Evolutionary conservation across 1,140 invertebrate genomes (phyloP).

Genomic region (Myzus persicae): DNA sequence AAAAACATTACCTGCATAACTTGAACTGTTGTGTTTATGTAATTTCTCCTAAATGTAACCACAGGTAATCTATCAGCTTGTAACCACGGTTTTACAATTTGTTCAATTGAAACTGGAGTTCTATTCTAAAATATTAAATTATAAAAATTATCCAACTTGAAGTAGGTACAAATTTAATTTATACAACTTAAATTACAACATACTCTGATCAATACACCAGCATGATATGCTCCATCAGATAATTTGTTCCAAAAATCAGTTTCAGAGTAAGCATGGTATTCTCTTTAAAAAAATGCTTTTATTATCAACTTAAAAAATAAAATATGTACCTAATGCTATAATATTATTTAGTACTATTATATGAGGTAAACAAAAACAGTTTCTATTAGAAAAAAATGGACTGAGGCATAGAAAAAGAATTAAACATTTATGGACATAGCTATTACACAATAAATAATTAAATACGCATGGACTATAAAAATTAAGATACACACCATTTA

Average conservation of each 20-base stretch:
- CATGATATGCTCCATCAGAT: slow-evolving; percentile 70
- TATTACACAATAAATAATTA: too few species aligned
- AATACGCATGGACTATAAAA: too few species aligned
- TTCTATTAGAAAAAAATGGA: too few species aligned
- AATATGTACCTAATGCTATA: too few species aligned
- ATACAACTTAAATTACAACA: not conserved
- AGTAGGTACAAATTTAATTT: not conserved
- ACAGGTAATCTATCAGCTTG: slow-evolving; percentile 81
- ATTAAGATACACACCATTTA: too few species aligned
- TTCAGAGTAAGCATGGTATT: slow-evolving; percentile 78
- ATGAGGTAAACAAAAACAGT: not conserved
- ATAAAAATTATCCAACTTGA: not conserved
- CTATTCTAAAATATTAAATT: slow-evolving; percentile 1
- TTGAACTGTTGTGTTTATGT: slow-evolving; percentile 70
- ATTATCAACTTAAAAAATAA: not conserved
- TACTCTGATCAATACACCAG: slow-evolving; percentile 45
- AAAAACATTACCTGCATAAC: slow-evolving; percentile 72
- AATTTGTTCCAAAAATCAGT: slow-evolving; percentile 83
- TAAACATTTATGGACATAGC: too few species aligned
- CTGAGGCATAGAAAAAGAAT: too few species aligned
- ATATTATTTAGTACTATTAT: too few species aligned
- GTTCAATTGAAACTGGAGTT: slow-evolving; percentile 67
- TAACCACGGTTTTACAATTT: slow-evolving; percentile 82
- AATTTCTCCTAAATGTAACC: slow-evolving; percentile 76
- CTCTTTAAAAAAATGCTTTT: slow-evolving; percentile 65